Percentiles rank a stretch among this genome's conserved stretches.
These are phyloP conservation scores for Oncopeltus fasciatus DNA, from an alignment of 1,140 invertebrate species.

Conservation along the genomic window DNA sequence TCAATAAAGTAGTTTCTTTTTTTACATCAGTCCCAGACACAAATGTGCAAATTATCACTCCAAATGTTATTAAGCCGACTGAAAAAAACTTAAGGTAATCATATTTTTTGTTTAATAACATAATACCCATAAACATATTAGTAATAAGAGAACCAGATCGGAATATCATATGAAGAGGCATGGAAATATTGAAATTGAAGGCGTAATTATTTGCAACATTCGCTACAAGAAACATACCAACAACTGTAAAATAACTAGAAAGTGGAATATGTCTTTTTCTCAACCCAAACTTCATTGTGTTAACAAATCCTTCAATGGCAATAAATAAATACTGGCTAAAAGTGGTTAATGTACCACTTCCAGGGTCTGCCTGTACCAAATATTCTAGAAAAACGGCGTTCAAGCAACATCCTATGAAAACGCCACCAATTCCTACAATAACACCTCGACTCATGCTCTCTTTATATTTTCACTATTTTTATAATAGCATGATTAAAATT, in stretches of 20 bases:
- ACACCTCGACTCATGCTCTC: no score
- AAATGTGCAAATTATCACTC: conserved; percentile 83
- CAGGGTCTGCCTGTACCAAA: no score
- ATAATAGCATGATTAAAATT: no score
- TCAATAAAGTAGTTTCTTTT: no score
- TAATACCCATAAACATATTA: conserved; percentile 88
- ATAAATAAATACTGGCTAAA: conserved; percentile 89
- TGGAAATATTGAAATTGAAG: conserved; percentile 91
- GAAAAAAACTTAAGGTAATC: conserved; percentile 79
- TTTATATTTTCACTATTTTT: no score
- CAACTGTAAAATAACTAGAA: conserved; percentile 68
- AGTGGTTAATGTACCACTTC: conserved; percentile 83
- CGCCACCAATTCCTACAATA: no score
- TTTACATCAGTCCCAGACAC: conserved; percentile 63
- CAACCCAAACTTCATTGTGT: conserved; percentile 75
- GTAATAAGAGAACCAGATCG: conserved; percentile 87
- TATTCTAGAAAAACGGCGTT: no score
- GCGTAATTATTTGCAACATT: conserved; percentile 94
- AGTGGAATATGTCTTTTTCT: conserved; percentile 44
- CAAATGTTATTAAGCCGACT: conserved; percentile 80
- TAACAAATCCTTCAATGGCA: conserved; percentile 76
- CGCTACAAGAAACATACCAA: conserved; percentile 78
- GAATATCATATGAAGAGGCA: conserved; percentile 98
- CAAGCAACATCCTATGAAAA: no score
- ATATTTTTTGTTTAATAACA: conserved; percentile 81